Conservation (phyloP, 2,113 vertebrate species). For the Tamias sibiricus region DNA sequence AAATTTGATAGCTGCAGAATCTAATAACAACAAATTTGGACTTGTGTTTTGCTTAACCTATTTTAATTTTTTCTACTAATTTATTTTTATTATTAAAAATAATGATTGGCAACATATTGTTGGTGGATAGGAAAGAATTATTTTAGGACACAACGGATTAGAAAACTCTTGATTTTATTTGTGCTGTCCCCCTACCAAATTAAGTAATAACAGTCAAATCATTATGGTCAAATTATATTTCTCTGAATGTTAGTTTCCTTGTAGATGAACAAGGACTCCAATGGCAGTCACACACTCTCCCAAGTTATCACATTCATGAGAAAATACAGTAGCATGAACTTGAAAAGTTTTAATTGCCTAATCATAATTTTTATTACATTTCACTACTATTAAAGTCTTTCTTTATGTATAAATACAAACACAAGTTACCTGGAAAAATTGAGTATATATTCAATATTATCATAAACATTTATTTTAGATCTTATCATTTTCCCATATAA, state of each 20-base stretch:
- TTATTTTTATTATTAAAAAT: slow-evolving; percentile 26
- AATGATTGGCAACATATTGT: not conserved
- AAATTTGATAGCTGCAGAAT: not conserved
- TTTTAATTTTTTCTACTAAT: not conserved
- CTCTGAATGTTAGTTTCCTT: not conserved
- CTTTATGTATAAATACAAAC: not conserved
- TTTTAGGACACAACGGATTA: not conserved
- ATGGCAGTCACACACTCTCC: not conserved
- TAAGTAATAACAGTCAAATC: slow-evolving; percentile 18
- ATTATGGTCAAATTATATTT: not conserved
- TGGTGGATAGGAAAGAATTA: not conserved
- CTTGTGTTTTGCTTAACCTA: not conserved
- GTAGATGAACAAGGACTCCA: not conserved
- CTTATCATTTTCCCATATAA: not conserved
- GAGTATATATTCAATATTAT: not conserved
- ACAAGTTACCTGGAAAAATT: not conserved
- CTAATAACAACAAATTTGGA: not conserved
- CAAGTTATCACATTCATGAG: not conserved
- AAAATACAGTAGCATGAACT: not conserved
- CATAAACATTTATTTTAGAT: not conserved
- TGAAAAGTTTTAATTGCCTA: not conserved
- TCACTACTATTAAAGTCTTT: not conserved
- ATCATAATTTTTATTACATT: not conserved
- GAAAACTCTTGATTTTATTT: not conserved
- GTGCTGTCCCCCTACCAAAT: not conserved